Conservation (phyloP, 1,140 invertebrate genomes). For the Drosophila funebris region DNA sequence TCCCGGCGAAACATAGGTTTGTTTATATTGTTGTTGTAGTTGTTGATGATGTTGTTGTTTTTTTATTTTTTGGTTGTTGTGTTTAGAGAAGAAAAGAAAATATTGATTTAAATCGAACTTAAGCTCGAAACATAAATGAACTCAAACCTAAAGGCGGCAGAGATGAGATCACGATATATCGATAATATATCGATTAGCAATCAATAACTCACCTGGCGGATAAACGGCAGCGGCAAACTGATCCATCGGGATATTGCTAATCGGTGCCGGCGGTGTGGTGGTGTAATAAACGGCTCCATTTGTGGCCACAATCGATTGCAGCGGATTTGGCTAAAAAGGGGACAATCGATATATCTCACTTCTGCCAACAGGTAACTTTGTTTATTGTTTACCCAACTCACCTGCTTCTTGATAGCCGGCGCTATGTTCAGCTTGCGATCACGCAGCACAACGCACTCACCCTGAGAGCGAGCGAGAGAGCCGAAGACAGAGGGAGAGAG, state of each 20-base stretch:
- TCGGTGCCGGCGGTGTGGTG: conserved; percentile 82
- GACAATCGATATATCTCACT: not conserved
- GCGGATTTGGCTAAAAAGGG: conserved; percentile 57
- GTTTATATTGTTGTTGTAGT: conserved; percentile 40
- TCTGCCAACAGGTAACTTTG: not conserved
- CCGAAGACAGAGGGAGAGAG: conserved; percentile 22
- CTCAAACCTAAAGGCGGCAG: conserved; percentile 31
- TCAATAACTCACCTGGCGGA: conserved; percentile 76
- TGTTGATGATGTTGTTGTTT: conserved; percentile 17
- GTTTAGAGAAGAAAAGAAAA: conserved; percentile 53
- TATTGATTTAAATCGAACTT: conserved; percentile 56
- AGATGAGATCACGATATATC: conserved; percentile 3
- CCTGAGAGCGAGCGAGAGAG: conserved; percentile 84
- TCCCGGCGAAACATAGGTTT: conserved; percentile 42
- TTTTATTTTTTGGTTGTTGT: conserved; percentile 27
- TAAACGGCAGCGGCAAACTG: conserved; percentile 83
- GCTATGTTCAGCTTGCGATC: conserved; percentile 95
- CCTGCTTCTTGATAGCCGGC: conserved; percentile 95
- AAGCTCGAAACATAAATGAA: conserved; percentile 21
- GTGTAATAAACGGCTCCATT: conserved; percentile 84
- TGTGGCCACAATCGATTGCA: conserved; percentile 81
- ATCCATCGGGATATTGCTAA: conserved; percentile 84
- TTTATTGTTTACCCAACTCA: conserved; percentile 75
- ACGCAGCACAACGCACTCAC: conserved; percentile 90
- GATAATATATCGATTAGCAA: not conserved